Evolutionary conservation across 1,140 invertebrate genomes (phyloP).

Genomic region (Dufourea novaeangliae): DNA sequence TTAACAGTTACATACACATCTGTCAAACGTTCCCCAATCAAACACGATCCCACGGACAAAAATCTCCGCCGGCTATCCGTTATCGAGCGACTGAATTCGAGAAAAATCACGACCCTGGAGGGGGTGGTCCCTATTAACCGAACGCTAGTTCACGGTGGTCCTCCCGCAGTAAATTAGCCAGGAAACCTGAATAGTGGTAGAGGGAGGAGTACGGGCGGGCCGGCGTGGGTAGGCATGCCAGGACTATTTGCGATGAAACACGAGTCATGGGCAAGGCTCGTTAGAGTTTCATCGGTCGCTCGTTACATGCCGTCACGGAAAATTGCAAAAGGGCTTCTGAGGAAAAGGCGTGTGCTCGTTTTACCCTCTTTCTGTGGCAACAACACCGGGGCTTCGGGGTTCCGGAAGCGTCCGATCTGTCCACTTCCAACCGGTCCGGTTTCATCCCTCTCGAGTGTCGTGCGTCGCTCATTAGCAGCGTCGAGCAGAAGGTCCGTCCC

Average conservation of each 20-base stretch:
- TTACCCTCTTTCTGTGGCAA: slow-evolving; percentile 42
- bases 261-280: slow-evolving; percentile 62
- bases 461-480: slow-evolving; percentile 65
- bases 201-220: neutral
- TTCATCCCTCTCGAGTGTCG: slow-evolving; percentile 48
- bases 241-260: slow-evolving; percentile 59
- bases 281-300: slow-evolving; percentile 63
- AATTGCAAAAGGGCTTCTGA: slow-evolving; percentile 36
- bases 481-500: slow-evolving; percentile 58
- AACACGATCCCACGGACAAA: slow-evolving; percentile 1
- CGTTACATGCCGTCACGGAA: slow-evolving; percentile 53
- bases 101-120: slow-evolving; percentile 28
- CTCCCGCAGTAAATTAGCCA: slow-evolving; percentile 53
- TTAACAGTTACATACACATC: too few relatives aligned
- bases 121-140: slow-evolving; percentile 10
- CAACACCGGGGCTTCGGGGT: neutral
- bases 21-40: neutral
- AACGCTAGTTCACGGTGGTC: slow-evolving; percentile 15
- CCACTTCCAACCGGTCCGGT: slow-evolving; percentile 51
- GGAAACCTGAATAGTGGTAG: slow-evolving; percentile 29
- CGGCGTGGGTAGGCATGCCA: slow-evolving; percentile 4
- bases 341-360: slow-evolving; percentile 57
- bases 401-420: slow-evolving; percentile 62
- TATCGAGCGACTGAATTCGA: slow-evolving; percentile 26
- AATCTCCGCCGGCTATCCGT: neutral